Percentiles rank a stretch among this genome's conserved stretches.
These are phyloP conservation scores for Cairina moschata DNA, from an alignment of 2,113 vertebrate genomes.

Conservation along the genomic window DNA sequence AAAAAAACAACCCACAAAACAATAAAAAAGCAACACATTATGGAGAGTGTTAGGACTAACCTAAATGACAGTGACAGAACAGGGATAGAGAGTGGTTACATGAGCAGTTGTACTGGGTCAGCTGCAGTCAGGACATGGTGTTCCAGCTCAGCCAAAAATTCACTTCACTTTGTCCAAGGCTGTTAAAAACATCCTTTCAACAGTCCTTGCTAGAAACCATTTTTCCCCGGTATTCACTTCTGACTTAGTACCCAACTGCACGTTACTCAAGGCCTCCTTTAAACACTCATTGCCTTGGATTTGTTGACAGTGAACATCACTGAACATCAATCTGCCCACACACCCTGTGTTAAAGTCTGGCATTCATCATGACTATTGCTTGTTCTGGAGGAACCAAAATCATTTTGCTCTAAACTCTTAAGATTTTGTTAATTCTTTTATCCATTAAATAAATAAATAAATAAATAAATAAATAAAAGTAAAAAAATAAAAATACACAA, in stretches of 20 bases:
- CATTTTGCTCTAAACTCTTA: background rate
- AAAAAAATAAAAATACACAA: background rate
- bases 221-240: background rate
- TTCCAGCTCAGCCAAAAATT: background rate
- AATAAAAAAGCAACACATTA: background rate
- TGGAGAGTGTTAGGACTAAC: background rate
- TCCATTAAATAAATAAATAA: background rate
- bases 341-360: background rate
- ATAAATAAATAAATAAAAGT: too few relatives aligned
- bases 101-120: background rate
- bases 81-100: accelerated
- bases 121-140: too few relatives aligned
- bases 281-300: background rate
- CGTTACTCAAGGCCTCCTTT: background rate
- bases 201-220: background rate
- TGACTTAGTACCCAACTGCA: background rate
- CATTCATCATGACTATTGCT: background rate
- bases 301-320: background rate
- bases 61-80: background rate
- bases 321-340: background rate
- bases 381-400: background rate
- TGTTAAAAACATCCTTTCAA: background rate
- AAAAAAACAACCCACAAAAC: background rate
- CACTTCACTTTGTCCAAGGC: background rate
- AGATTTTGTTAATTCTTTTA: background rate